Base-by-base conservation (phyloP, 1,140 invertebrate species). In the Ips nitidus region DNA sequence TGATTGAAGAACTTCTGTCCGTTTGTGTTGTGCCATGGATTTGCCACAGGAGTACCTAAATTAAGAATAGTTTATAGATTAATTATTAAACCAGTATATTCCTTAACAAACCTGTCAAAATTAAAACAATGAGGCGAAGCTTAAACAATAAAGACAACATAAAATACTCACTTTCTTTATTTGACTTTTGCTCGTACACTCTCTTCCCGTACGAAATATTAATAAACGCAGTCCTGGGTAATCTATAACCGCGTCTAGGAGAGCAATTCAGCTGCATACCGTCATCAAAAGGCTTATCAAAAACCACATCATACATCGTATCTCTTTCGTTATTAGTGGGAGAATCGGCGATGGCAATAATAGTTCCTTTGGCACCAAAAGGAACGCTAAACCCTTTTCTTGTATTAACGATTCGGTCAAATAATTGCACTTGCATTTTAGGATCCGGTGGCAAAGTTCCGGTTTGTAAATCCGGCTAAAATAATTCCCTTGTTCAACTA, bases 361-460 rank as follows among this genome's bases (percentile, higher is more conserved):
- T 84, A 0, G 92, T 96, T 43, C 95, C 95, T 73, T 87, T 88
- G 1, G 87, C 83, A 3, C 94, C 95, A 8, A 93, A 80, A 0
- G 94, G 94, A 4, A 95, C 92, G 1, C 87, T 86, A 73, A 88
- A 91, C 56, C 87, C 86, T 53, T 88, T 85, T 43, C 89, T 84
- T 0, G 92, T 86, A 74, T 90, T 89, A 1, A 97, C 86, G 47
- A 98, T 88, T 63, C 96, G 85, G 79, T 98, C 95, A 72, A 93
- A 90, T 52, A 98, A 75, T 69, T 83, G 74, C 78, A 87, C 91
- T 2, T 83, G 84, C 0, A 88, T 85, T 8, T 79, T 82, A 0
- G 85, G 81, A 81, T 95, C 94, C 0, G 92, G 89, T 1, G 85
- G 74, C 58, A 84, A 64, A 78, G 83, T 81, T 74, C 87, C 82